Percentiles rank a stretch among this genome's conserved stretches.
phyloP scores from a whole-genome alignment of 2,113 vertebrate genomes.

The Nothocercus nigrocapillus region DNA sequence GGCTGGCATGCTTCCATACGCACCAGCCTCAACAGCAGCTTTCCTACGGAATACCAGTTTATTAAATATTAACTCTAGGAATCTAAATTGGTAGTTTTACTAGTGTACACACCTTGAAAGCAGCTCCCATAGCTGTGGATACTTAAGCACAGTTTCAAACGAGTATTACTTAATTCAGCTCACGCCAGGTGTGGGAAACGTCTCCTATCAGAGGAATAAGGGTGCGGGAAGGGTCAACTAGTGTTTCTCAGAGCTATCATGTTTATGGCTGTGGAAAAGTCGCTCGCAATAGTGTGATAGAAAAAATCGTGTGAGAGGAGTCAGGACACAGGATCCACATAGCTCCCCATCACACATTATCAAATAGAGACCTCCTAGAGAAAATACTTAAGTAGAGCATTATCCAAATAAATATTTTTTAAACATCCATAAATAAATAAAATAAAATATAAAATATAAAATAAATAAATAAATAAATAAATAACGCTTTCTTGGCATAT shows the following conservation, averaged over 20 bases:
- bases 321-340: not conserved
- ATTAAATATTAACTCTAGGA: constrained; percentile 40
- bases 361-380: not conserved
- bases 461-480: not conserved
- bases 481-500: not conserved
- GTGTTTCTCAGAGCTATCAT: too few species aligned
- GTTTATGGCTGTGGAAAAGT: not conserved
- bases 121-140: not conserved
- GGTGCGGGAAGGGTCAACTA: too few species aligned
- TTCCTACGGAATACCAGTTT: not conserved
- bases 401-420: not conserved
- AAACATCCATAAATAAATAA: not conserved
- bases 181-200: not conserved
- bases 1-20: not conserved
- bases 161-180: not conserved
- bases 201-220: not conserved
- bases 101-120: not conserved
- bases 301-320: not conserved
- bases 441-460: not conserved
- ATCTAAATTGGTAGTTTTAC: not conserved
- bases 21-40: not conserved
- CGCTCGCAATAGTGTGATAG: not conserved
- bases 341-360: not conserved
- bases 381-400: not conserved
- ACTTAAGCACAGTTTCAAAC: constrained; percentile 6